Evolutionary conservation across 2,888 invertebrate genomes (phyloP), one percentile per base, ranked within the genome.

Genomic region (Hypomecis atomaria): DNA sequence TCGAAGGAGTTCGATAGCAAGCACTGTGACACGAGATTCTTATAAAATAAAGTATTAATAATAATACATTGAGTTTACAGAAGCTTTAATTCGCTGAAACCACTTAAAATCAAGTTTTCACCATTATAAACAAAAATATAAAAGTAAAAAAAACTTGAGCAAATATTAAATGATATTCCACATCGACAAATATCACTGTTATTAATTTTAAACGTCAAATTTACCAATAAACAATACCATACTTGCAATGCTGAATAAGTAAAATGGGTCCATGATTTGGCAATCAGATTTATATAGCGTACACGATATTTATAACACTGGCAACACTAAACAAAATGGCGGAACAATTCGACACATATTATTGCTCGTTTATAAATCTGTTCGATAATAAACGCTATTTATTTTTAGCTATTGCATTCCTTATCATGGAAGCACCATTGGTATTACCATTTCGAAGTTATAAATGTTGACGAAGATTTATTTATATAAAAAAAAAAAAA

Each of bases 381-480:
- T 54, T 13, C 40, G 11, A 54, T 52, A 44, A 40, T 50, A 38
- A 52, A 59, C 58, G 47, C 42, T 45, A 56, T 48, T 23, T 2
- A 2, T 23, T 23, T 23, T 57, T 48, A 59, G 60, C 59, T 64
- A 68, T 71, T 67, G 83, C 84, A 76, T 84, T 87, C 84, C 87
- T 74, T 69, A 78, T 81, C 81, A 83, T 85, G 89, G 88, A 89
- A 89, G 90, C 89, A 85, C 87, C 79, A 42, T 40, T 37, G 10
- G 40, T 52, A 52, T 52, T 52, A 33, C 40, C 52, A 33, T 52
- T 23, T 40, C 40, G 10, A 40, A 52, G 52, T 52, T 40, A 52
- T 34, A 40, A 6, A 76, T 81, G 78, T 76, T 82, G 79, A 45
- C 52, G 10, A 40, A 38, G 52, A 42, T 52, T 23, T 6, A 10